Evolutionary conservation across 35 echinoderm and acorn worm genomes (phyloP).

Genomic region (Apostichopus californicus): DNA sequence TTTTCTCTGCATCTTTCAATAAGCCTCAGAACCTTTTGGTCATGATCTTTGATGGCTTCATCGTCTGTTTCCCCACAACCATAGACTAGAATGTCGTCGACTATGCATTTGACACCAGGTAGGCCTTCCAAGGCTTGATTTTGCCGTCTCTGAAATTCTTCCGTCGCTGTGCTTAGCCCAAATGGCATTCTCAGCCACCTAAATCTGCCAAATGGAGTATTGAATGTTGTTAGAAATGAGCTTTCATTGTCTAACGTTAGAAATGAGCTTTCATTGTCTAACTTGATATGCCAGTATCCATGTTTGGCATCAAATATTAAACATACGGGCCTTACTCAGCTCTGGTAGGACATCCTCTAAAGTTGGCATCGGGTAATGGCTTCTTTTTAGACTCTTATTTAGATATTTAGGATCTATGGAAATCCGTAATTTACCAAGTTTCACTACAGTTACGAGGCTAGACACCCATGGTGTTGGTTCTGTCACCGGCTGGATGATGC

Average conservation of each 20-base stretch:
- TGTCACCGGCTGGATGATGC: slow-evolving; percentile 56
- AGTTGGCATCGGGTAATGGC: slow-evolving; percentile 53
- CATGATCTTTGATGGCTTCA: slow-evolving; percentile 54
- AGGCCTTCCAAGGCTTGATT: slow-evolving; percentile 63
- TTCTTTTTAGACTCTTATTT: slow-evolving; percentile 31
- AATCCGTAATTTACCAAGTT: slow-evolving; percentile 59
- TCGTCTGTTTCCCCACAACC: slow-evolving; percentile 55
- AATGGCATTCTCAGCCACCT: slow-evolving; percentile 59
- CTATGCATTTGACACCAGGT: slow-evolving; percentile 55
- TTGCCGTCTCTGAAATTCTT: slow-evolving; percentile 69
- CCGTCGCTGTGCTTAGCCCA: slow-evolving; percentile 47
- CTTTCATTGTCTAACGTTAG: slow-evolving; percentile 34
- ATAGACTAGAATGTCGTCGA: slow-evolving; percentile 77
- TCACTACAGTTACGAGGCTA: slow-evolving; percentile 54
- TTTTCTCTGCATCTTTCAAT: slow-evolving; percentile 60
- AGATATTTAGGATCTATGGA: slow-evolving; percentile 67
- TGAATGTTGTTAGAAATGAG: slow-evolving; percentile 52
- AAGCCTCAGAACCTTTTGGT: slow-evolving; percentile 51
- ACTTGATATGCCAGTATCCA: slow-evolving; percentile 58
- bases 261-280: slow-evolving; percentile 26
- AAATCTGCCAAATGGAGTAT: slow-evolving; percentile 50
- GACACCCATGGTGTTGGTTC: slow-evolving; percentile 80
- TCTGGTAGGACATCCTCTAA: slow-evolving; percentile 53
- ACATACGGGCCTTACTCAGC: slow-evolving; percentile 31
- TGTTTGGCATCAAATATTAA: slow-evolving; percentile 44